A percentile compares a stretch with the other conserved stretches of the same genome.
Conservation (phyloP, 2,888 invertebrate genomes). For the Synanthedon andrenaeformis region DNA sequence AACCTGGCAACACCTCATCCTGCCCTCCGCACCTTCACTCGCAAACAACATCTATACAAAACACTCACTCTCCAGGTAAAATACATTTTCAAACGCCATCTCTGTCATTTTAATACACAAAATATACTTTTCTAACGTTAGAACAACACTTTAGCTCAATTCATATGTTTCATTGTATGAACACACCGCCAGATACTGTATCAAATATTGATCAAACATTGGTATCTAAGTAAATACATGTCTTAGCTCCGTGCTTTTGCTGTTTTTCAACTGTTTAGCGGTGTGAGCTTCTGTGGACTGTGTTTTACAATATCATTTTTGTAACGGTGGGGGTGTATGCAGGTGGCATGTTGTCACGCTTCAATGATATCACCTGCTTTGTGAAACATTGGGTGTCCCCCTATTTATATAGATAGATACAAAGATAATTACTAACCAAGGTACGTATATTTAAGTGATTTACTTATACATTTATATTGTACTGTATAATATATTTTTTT, state of each 20-base stretch:
- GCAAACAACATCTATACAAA: conserved; percentile 27
- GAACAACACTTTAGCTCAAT: conserved; percentile 24
- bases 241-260: conserved; percentile 18
- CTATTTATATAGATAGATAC: too few relatives aligned
- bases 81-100: conserved; percentile 66
- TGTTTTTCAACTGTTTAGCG: conserved; percentile 14
- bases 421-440: too few relatives aligned
- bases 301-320: conserved; percentile 28
- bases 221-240: conserved; percentile 42
- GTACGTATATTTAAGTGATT: too few relatives aligned
- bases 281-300: conserved; percentile 22
- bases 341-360: conserved; percentile 49
- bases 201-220: conserved; percentile 62
- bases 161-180: conserved; percentile 42
- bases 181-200: conserved; percentile 30
- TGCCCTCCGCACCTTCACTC: conserved; percentile 38
- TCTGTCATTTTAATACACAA: conserved; percentile 48
- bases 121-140: conserved; percentile 17
- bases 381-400: conserved; percentile 31
- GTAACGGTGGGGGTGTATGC: conserved; percentile 37
- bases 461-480: too few relatives aligned
- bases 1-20: conserved; percentile 63
- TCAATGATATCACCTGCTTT: conserved; percentile 53
- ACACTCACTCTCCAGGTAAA: conserved; percentile 67
- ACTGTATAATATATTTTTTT: too few relatives aligned